Base-by-base conservation (phyloP, 2,113 vertebrate species). In the Anarrhichthys ocellatus region DNA sequence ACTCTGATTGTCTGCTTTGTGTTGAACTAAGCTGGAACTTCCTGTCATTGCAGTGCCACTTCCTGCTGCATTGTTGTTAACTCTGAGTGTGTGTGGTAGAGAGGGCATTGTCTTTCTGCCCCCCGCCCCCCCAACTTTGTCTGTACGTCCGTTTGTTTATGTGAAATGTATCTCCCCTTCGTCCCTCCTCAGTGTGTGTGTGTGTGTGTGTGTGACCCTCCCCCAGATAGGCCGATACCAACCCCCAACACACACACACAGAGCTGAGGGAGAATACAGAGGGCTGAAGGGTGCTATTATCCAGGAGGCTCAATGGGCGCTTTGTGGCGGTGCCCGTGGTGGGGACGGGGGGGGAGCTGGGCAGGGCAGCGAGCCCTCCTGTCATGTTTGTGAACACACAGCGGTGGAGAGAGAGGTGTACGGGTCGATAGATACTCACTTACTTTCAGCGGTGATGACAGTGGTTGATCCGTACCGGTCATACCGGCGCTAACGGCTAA, bases 221-320 rank as follows among this genome's bases (percentile, higher is more conserved):
- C 32, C 32, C 32, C 32, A 32, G 32, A 32, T 32, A 32, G 0
- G 32, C 32, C 3, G 32, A 32, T 32, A 32, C 32, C 32, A 32
- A 32, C 32, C 32, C 32, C 32, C 32, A 32, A 32, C 32, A 32
- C 32, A 4, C 29, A 73, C n/a, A 24, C 54, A 56, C 50, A 27
- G 61, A 56, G 29, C 65, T 18, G 50, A 58, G 80, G 52, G 73
- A 70, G 86, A 63, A 81, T 42, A 40, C 69, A 18, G 80, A 82
- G 85, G 77, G 82, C 85, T 94, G 91, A 95, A 95, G 91, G 90
- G 78, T 73, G 81, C 93, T 76, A 94, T 94, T 95, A 95, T 95
- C 86, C 92, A 72, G 7, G 4, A 11, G 63, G 66, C 89, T 95
- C 79, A 95, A 95, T 94, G 92, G 86, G 58, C 0, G 88, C 92